phyloP scores from a whole-genome alignment of 2,797 vertebrate species.

The Novumbra hubbsi region DNA sequence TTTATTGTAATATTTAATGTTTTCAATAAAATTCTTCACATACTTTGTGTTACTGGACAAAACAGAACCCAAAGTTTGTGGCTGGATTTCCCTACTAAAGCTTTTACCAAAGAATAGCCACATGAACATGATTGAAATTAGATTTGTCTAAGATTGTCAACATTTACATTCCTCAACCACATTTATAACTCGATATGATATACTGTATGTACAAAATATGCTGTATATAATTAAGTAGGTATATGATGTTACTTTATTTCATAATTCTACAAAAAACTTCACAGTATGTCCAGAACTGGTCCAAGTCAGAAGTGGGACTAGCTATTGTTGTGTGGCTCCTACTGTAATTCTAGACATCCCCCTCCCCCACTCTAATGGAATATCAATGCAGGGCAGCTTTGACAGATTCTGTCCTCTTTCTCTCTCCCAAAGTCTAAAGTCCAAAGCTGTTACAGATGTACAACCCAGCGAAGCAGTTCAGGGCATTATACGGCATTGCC shows the following conservation, averaged over 20 bases:
- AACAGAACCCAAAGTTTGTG: too few relatives aligned
- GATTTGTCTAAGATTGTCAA: too few relatives aligned
- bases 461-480: slow-evolving; percentile 34
- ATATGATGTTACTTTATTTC: not conserved
- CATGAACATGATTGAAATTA: too few relatives aligned
- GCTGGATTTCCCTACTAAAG: too few relatives aligned
- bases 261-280: not conserved
- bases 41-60: too few relatives aligned
- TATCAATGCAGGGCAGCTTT: slow-evolving; percentile 11
- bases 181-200: too few relatives aligned
- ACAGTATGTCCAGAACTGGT: not conserved
- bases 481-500: slow-evolving; percentile 29
- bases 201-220: too few relatives aligned
- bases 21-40: too few relatives aligned
- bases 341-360: not conserved
- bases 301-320: not conserved
- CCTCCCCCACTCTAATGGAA: not conserved
- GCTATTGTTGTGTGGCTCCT: not conserved
- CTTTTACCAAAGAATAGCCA: too few relatives aligned
- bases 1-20: too few relatives aligned
- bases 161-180: too few relatives aligned
- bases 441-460: slow-evolving; percentile 52
- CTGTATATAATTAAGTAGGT: not conserved
- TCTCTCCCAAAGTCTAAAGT: slow-evolving; percentile 34
- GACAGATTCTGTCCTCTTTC: not conserved